Percentiles rank a stretch among this genome's conserved stretches.
Evolutionary conservation across 2,113 vertebrate species (phyloP).

Genomic region (Grallaria varia): DNA sequence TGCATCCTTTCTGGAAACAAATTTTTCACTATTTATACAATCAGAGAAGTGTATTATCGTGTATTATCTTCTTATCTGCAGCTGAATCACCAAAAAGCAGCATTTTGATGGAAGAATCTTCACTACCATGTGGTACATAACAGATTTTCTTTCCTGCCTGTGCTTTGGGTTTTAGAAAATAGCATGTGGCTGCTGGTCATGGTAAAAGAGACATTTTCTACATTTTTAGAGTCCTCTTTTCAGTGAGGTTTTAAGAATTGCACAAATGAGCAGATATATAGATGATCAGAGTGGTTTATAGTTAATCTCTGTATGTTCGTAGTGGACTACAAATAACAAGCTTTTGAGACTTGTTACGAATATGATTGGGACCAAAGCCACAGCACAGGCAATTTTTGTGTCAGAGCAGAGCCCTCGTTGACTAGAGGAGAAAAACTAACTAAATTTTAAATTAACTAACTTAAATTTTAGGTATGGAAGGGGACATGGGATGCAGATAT

Average conservation of each 20-base stretch:
- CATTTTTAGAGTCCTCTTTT: not conserved
- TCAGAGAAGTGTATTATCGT: not conserved
- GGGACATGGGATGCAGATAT: not conserved
- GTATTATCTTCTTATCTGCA: not conserved
- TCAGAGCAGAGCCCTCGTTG: not conserved
- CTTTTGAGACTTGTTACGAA: not conserved
- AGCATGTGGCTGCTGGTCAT: not conserved
- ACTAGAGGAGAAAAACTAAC: not conserved
- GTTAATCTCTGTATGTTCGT: not conserved
- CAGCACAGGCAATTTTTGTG: not conserved
- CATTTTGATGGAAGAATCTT: not conserved
- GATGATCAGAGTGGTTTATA: not conserved
- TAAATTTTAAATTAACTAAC: not conserved
- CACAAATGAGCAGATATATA: not conserved
- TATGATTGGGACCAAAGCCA: not conserved
- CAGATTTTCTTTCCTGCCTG: not conserved
- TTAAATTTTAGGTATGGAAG: not conserved
- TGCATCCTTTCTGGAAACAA: not conserved
- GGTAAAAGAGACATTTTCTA: not conserved
- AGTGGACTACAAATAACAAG: not conserved
- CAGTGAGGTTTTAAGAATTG: not conserved
- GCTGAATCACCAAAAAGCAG: not conserved
- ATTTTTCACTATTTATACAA: not conserved
- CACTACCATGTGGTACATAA: not conserved
- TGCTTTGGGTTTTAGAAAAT: not conserved